Base-by-base conservation (phyloP, 2,888 invertebrate genomes). In the Pseudoips prasinana region DNA sequence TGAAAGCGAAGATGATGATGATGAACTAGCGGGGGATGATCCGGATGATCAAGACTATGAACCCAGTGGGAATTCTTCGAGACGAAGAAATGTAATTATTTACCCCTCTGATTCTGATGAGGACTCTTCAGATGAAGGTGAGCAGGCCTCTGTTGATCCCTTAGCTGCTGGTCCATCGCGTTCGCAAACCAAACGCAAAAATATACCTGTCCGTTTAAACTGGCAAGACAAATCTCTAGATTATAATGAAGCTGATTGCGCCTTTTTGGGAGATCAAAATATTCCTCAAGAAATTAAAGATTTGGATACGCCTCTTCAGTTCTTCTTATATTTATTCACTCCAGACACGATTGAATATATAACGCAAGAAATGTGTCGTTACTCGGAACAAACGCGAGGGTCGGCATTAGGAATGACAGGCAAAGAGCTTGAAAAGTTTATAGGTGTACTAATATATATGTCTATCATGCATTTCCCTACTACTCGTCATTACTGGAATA, bases 381-480 rank as follows among this genome's bases (percentile, higher is more conserved):
- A 23, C 10, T 8, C 23, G 5, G 23, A 23, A 9, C 3, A 23
- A 10, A 8, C 9, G 9, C 23, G 9, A 14, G 23, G 10, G 10
- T 4, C 9, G 23, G 5, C 10, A 10, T 23, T 23, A 6, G 9
- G 10, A 4, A 23, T 10, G 9, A 23, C 23, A 23, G 23, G 9
- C 9, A 23, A 23, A 23, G 35, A 34, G 17, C 8, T 35, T 10
- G 32, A 24, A 19, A 25, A 35, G 33, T 40, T 39, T 32, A 19
- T 44, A 14, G 29, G 29, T 30, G 27, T 44, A 7, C 8, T 38
- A 9, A 11, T 46, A 3, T 32, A 32, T 29, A 46, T 46, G 39
- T 38, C 33, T 30, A 26, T 42, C 11, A 33, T 46, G 11, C 30
- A 39, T 22, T 34, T 48, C 22, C 39, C 46, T 0, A 27, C 37